Evolutionary conservation across 2,113 vertebrate species (phyloP), one percentile per base, ranked within the genome.

Genomic region (Actenoides lindsayi): DNA sequence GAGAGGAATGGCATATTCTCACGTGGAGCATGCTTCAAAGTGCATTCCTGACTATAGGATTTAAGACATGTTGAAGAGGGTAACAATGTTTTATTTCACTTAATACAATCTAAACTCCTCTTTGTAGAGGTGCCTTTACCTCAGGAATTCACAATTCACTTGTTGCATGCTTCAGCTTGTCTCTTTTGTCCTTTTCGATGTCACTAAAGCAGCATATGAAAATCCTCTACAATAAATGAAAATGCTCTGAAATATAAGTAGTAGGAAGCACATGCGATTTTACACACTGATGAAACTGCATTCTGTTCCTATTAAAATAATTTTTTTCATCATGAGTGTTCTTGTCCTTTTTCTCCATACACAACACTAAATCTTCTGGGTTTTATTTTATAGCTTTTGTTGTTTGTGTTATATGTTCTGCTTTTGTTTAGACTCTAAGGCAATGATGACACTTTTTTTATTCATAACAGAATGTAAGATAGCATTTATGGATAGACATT

Each of bases 351-450:
- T 62, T 69, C 65, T 95, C 63, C 59, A 76, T 46, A 71, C 41
- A 87, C 0, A 2, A 35, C 67, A 56, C 39, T 80, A 77, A 70
- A 53, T 89, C 46, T 83, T 74, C 88, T 88, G 91, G 44, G 76
- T 79, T 91, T 93, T 96, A 95, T 94, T 96, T 96, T 93, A 71
- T 60, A 56, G 64, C 60, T 93, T 91, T 96, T 87, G n/a, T 74
- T 92, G 86, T 87, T 80, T 93, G 65, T 7, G 0, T 73, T 87
- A 42, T 33, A n/a, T 16, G 63, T 87, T 94, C 92, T 69, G 78
- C 81, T 89, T 93, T 93, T 83, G 42, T 95, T 96, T 90, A 88
- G 84, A 89, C 82, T 85, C 6, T 57, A 83, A 84, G 82, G 77
- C 79, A 16, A 75, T 46, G 27, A 69, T 69, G 67, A 69, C 46